Evolutionary conservation across 2,797 vertebrate genomes (phyloP).

Genomic region (Lepilemur septentrionalis): DNA sequence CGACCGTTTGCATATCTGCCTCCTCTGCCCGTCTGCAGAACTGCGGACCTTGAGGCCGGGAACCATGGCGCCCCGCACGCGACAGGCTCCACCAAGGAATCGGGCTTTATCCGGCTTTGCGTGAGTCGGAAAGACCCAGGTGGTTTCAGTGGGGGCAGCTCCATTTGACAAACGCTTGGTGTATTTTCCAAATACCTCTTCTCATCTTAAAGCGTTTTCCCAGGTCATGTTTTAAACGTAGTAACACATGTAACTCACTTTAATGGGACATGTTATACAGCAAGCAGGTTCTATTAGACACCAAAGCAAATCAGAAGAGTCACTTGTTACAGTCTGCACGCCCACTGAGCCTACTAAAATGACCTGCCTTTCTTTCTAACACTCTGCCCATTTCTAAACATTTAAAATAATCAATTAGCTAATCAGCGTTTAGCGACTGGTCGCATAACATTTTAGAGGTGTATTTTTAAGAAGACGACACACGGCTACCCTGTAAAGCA

Average conservation of each 20-base stretch:
- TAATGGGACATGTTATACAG: slow-evolving; percentile 38
- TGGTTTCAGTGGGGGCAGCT: background rate
- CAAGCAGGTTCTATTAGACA: slow-evolving; percentile 27
- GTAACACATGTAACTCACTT: slow-evolving; percentile 43
- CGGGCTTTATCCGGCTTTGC: background rate
- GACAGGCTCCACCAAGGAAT: background rate
- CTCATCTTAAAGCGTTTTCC: slow-evolving; percentile 29
- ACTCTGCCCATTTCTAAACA: slow-evolving; percentile 45
- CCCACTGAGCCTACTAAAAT: slow-evolving; percentile 23
- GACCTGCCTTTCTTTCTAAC: slow-evolving; percentile 44
- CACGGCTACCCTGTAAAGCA: background rate
- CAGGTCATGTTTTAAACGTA: slow-evolving; percentile 31
- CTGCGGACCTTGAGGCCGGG: background rate
- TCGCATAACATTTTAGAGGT: slow-evolving; percentile 35
- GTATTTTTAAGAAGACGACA: background rate
- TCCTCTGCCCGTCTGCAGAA: background rate
- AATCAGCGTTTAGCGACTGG: slow-evolving; percentile 31
- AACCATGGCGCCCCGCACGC: background rate
- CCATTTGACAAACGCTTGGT: background rate
- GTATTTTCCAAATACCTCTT: slow-evolving; percentile 28
- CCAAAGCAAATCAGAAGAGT: slow-evolving; percentile 35
- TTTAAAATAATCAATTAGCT: slow-evolving; percentile 65
- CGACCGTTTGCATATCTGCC: background rate
- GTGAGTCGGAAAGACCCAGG: background rate
- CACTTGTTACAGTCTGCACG: background rate